Percentiles rank a stretch among this genome's conserved stretches.
These are phyloP conservation scores for Dioctria rufipes DNA, from an alignment of 2,888 invertebrate genomes.

Conservation along the genomic window DNA sequence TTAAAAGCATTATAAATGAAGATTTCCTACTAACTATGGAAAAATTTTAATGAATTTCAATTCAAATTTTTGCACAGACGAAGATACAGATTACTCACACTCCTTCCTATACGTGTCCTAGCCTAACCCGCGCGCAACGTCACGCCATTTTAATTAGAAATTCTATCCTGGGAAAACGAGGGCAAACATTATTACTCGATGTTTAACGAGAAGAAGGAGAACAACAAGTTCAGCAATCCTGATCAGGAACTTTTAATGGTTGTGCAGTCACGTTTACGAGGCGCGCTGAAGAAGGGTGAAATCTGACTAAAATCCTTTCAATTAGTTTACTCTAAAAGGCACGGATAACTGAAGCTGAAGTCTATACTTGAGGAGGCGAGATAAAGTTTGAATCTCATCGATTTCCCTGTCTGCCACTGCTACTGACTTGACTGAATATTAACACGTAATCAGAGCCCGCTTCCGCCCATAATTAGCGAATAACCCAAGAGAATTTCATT, in stretches of 20 bases:
- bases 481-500: too few species aligned
- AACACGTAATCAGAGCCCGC: too few species aligned
- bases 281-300: neutral
- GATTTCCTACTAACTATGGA: conserved; percentile 13
- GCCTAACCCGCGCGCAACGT: neutral
- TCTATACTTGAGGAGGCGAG: neutral
- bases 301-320: conserved; percentile 45
- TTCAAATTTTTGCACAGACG: neutral
- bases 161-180: conserved; percentile 16
- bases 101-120: neutral
- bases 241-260: conserved; percentile 48
- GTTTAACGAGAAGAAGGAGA: conserved; percentile 29
- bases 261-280: conserved; percentile 39
- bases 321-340: conserved; percentile 21
- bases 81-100: neutral
- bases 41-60: conserved; percentile 21
- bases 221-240: neutral
- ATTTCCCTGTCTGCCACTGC: neutral
- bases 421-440: too few species aligned
- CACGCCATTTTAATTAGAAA: conserved; percentile 40
- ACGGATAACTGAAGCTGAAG: conserved; percentile 19
- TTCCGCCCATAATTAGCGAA: too few species aligned
- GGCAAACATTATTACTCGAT: conserved; percentile 47
- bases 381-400: neutral
- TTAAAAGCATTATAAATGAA: conserved; percentile 9